Base-by-base conservation (phyloP, 2,888 invertebrate genomes). In the Lepas anatifera region DNA sequence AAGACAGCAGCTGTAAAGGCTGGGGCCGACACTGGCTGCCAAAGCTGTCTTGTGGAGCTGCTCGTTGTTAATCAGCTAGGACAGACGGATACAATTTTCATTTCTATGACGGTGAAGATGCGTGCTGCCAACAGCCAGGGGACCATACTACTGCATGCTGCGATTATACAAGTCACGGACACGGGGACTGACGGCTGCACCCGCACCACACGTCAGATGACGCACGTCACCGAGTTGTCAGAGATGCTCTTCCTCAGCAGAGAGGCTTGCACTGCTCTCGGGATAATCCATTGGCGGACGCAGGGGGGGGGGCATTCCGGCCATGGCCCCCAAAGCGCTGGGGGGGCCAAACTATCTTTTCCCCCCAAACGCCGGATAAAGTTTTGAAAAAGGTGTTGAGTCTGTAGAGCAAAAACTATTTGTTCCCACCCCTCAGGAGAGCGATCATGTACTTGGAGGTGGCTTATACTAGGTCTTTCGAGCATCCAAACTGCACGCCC, bases 241-340 rank as follows among this genome's bases (percentile, higher is more conserved):
- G 37, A 67, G 35, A 67, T 25, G 35, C 22, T 70, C 25, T 48
- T 67, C 50, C 67, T 66, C 16, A 48, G 66, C 27, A 2, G 70
- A 16, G 48, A 70, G 35, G 67, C 48, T 2, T 70, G 64, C 67
- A 22, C 37, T 25, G 67, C 66, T 16, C 48, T 70, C 32, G 70
- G 67, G 16, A 32, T 67, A 3, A 70, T 70, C 70, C 25, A 46
- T n/a, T n/a, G n/a, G n/a, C n/a, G n/a, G n/a, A n/a, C n/a, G n/a
- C n/a, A n/a, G n/a, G n/a, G n/a, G n/a, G n/a, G n/a, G n/a, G n/a
- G n/a, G n/a, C n/a, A n/a, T n/a, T n/a, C n/a, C n/a, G n/a, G n/a
- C n/a, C n/a, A n/a, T n/a, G n/a, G n/a, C n/a, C n/a, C n/a, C n/a
- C n/a, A n/a, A n/a, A n/a, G n/a, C n/a, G n/a, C n/a, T n/a, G n/a